Conservation (phyloP, 2,113 vertebrate genomes). For the Holacanthus passer region DNA sequence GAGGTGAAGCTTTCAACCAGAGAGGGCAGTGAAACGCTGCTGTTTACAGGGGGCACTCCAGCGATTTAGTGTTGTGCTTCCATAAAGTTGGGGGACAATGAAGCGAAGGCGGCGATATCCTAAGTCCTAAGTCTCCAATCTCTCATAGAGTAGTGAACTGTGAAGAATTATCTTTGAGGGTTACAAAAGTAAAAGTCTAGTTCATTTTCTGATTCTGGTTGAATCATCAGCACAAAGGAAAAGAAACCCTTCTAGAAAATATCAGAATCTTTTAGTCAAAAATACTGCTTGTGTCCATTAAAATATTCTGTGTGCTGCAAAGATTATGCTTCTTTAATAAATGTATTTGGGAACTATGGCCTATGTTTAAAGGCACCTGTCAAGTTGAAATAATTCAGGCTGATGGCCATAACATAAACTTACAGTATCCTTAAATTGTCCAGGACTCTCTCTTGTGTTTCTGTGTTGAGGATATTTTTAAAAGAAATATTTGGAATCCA, state of each 20-base stretch:
- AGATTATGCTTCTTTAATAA: neutral
- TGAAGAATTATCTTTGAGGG: neutral
- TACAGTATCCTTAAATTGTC: neutral
- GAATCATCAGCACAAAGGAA: too few species aligned
- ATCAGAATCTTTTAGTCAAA: too few species aligned
- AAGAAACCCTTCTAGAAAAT: too few species aligned
- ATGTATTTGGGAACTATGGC: neutral
- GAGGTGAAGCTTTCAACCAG: neutral
- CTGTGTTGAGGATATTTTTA: neutral
- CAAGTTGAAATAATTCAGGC: neutral
- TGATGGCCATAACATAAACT: neutral
- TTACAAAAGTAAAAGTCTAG: neutral
- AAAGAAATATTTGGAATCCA: neutral
- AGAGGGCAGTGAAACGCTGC: neutral
- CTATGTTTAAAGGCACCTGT: neutral
- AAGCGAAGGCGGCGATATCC: too few species aligned
- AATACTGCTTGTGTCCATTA: too few species aligned
- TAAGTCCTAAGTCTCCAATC: neutral
- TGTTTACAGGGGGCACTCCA: neutral
- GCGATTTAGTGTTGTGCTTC: neutral
- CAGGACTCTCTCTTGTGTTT: neutral
- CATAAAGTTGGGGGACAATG: too few species aligned
- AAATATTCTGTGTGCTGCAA: neutral
- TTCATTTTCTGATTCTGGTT: too few species aligned
- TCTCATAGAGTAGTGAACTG: neutral